Conservation (phyloP, 2,888 invertebrate genomes). For the Leptothorax acervorum region DNA sequence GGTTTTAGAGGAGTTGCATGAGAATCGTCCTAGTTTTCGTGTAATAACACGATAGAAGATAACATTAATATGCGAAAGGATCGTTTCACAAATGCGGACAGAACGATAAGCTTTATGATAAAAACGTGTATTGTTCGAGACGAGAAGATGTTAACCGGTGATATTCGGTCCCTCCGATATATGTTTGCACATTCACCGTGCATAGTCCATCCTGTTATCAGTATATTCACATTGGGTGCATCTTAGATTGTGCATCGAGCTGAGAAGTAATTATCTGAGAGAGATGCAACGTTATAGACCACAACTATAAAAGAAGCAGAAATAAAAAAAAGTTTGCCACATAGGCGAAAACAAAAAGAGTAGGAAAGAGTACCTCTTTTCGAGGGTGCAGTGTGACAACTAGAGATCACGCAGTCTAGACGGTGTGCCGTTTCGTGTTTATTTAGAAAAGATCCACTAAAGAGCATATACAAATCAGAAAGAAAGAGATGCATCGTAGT, state of each 20-base stretch:
- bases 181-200: conserved; percentile 55
- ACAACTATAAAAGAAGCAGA: conserved; percentile 75
- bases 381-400: conserved; percentile 75
- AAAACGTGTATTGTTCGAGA: conserved; percentile 19
- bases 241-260: conserved; percentile 67
- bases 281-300: conserved; percentile 65
- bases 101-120: conserved; percentile 28
- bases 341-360: conserved; percentile 77
- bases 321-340: conserved; percentile 78
- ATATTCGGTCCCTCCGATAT: neutral
- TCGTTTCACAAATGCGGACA: conserved; percentile 10
- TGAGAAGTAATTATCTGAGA: conserved; percentile 58
- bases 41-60: conserved; percentile 15
- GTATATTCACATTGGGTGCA: conserved; percentile 48
- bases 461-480: conserved; percentile 70
- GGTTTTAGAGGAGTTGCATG: conserved; percentile 12
- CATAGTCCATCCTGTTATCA: conserved; percentile 34
- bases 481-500: conserved; percentile 69
- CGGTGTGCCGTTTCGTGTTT: conserved; percentile 75
- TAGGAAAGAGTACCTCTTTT: conserved; percentile 71
- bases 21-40: conserved; percentile 18
- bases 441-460: conserved; percentile 66
- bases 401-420: conserved; percentile 74
- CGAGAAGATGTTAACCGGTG: conserved; percentile 29
- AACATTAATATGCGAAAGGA: conserved; percentile 17